Base-by-base conservation (phyloP, 2,113 vertebrate genomes). In the Bambusicola thoracicus region DNA sequence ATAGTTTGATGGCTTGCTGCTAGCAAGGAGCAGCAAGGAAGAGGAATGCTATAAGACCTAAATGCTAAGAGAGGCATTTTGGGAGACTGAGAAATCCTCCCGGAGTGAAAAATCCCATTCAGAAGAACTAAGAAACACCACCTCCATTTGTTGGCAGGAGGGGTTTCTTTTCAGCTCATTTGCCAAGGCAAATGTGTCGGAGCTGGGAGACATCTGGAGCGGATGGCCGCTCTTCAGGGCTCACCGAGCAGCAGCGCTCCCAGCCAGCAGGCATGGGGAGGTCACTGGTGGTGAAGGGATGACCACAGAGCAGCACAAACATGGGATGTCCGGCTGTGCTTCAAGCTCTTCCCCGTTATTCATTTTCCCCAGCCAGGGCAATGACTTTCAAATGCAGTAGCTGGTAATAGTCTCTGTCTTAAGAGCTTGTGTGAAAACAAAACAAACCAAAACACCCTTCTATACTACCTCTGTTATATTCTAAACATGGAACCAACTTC, bases 331-430 rank as follows among this genome's bases (percentile, higher is more conserved):
- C 89, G 68, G 34, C 69, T 3, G 0, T 73, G 70, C 78, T 24
- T 11, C 1, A 3, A 83, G 56, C 48, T 79, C 76, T 86, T 32
- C 72, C 72, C 61, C 91, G 84, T 83, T 95, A 89, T 68, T 89
- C 59, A 77, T 93, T 93, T 93, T 92, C 81, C 85, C 82, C 83
- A 68, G 69, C 56, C 68, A 83, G 75, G 72, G 77, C 85, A 90
- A 61, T 87, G 85, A 79, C 91, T 81, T 90, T 62, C 10, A 72
- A 93, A 92, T 55, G 63, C 58, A 78, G 75, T 51, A 59, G 6
- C 46, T 82, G 84, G 53, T 77, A 87, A 27, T 75, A 81, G 81
- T 91, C 92, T 51, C 85, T 53, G 48, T 61, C 34, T 85, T 65
- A 44, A 36, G 29, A 75, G 27, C 10, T 68, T 17, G 5, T 40